These are phyloP conservation scores for Microchrysa polita DNA, from an alignment of 2,888 invertebrate genomes.

Conservation along the genomic window DNA sequence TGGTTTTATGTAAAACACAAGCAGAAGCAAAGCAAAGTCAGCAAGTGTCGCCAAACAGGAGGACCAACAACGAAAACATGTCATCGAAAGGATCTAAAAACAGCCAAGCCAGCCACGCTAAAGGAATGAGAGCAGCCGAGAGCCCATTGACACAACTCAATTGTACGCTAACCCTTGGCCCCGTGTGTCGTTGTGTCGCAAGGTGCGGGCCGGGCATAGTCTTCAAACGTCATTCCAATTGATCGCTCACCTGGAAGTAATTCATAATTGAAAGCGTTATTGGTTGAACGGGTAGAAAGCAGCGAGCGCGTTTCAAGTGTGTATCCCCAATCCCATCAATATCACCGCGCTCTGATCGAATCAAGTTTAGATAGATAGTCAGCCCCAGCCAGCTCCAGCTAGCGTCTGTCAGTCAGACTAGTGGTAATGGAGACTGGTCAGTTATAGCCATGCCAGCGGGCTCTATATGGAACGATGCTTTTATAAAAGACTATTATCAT, in stretches of 20 bases:
- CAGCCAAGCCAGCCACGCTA: background rate
- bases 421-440: background rate
- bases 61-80: slow-evolving; percentile 10
- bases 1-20: slow-evolving; percentile 43
- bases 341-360: no score
- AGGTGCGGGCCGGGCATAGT: slow-evolving; percentile 14
- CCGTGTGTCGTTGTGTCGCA: slow-evolving; percentile 30
- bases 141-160: slow-evolving; percentile 33
- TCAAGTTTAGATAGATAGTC: no score
- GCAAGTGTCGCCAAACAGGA: slow-evolving; percentile 19
- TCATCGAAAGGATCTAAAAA: slow-evolving; percentile 8
- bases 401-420: background rate
- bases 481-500: background rate
- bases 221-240: slow-evolving; percentile 43
- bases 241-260: slow-evolving; percentile 45
- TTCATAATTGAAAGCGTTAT: slow-evolving; percentile 43
- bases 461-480: background rate
- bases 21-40: slow-evolving; percentile 24
- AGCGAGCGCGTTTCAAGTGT: slow-evolving; percentile 16
- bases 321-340: no score
- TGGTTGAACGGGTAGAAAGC: slow-evolving; percentile 39
- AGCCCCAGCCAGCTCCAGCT: background rate
- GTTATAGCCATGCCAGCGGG: slow-evolving; percentile 4
- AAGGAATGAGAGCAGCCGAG: background rate
- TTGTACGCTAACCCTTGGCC: slow-evolving; percentile 11